These are phyloP conservation scores for Opisthocomus hoazin DNA, from an alignment of 2,113 vertebrate species.

Conservation along the genomic window DNA sequence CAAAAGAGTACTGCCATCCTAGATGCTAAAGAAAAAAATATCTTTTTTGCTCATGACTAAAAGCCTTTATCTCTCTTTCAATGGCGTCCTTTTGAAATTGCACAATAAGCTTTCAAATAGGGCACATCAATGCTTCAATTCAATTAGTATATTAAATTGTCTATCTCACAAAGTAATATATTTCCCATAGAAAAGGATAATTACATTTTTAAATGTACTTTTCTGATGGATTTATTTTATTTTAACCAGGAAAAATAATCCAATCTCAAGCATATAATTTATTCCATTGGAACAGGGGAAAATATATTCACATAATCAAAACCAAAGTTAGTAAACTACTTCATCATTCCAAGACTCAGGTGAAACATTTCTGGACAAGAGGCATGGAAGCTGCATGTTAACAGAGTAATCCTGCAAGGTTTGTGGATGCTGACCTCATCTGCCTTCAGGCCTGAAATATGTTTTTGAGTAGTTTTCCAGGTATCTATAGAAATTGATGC, in stretches of 20 bases:
- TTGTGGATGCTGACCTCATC: background rate
- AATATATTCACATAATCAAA: background rate
- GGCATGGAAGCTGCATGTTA: background rate
- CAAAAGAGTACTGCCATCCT: background rate
- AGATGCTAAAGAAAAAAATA: background rate
- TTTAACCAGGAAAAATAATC: background rate
- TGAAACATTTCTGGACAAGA: background rate
- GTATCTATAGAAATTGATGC: background rate
- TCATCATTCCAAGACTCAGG: background rate
- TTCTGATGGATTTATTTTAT: background rate
- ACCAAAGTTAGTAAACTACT: background rate
- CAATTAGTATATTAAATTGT: slow-evolving; percentile 11
- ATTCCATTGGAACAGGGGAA: background rate
- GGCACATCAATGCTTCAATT: background rate
- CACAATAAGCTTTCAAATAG: background rate
- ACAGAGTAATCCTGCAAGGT: background rate
- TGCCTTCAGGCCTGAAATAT: background rate
- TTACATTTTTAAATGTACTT: background rate
- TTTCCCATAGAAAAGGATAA: background rate
- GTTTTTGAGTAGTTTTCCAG: background rate
- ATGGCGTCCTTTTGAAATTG: background rate
- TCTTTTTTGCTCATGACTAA: background rate
- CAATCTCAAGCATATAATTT: background rate
- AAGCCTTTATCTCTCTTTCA: slow-evolving; percentile 2
- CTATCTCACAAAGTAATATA: background rate